Percentiles rank a stretch among this genome's conserved stretches.
Evolutionary conservation across 1,140 invertebrate species (phyloP).

Genomic region (Ladona fulva): DNA sequence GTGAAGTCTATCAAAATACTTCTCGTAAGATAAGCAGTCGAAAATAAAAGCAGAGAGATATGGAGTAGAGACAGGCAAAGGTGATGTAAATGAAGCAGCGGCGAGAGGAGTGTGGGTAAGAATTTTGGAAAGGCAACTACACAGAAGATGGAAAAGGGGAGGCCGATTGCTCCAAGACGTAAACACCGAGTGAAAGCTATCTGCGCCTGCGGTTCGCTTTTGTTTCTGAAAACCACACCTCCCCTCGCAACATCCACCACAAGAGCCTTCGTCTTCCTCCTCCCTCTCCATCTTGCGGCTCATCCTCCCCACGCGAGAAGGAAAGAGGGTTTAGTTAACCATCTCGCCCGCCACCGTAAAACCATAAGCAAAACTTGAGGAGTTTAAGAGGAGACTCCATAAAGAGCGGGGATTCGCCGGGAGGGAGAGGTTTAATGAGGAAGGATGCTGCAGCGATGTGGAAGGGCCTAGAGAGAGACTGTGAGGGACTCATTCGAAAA

Average conservation of each 20-base stretch:
- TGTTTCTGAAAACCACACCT: background rate
- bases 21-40: too few species aligned
- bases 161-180: background rate
- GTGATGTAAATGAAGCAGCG: background rate
- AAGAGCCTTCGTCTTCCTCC: background rate
- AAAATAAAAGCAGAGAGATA: too few species aligned
- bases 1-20: too few species aligned
- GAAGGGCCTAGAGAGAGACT: background rate
- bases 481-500: background rate
- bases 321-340: background rate
- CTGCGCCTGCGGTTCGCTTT: background rate
- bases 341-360: background rate
- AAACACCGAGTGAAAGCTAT: background rate
- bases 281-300: background rate
- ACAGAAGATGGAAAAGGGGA: background rate
- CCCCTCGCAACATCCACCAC: background rate
- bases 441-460: background rate
- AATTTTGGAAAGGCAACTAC: background rate
- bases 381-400: background rate
- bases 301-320: background rate
- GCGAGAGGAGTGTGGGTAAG: background rate
- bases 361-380: background rate
- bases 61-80: too few species aligned
- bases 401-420: too few species aligned
- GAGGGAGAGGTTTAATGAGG: too few species aligned